A percentile compares a stretch with the other conserved stretches of the same genome.
phyloP scores from a whole-genome alignment of 2,888 invertebrate species.

The Pycnomerus fuliginosus region DNA sequence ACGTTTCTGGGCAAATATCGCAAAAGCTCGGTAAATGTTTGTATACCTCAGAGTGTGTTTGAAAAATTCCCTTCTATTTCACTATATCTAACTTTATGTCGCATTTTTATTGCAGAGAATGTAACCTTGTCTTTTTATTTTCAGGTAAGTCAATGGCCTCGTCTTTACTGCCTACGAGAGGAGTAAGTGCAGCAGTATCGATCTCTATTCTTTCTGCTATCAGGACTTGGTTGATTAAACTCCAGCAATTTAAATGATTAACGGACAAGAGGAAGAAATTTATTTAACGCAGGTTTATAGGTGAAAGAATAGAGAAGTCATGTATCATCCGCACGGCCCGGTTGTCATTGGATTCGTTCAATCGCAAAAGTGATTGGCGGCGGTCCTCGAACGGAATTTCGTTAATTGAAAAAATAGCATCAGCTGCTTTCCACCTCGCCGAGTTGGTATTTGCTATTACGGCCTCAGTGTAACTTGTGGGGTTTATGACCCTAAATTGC shows the following conservation, averaged over 20 bases:
- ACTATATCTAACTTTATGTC: neutral
- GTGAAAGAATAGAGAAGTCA: conserved; percentile 20
- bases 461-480: conserved; percentile 13
- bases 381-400: conserved; percentile 26
- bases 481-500: conserved; percentile 28
- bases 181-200: too few relatives aligned
- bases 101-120: too few relatives aligned
- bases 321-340: conserved; percentile 11
- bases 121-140: conserved; percentile 2
- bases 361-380: conserved; percentile 27
- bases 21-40: conserved; percentile 5
- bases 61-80: conserved; percentile 1
- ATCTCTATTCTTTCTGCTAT: too few relatives aligned
- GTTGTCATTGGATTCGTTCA: conserved; percentile 23
- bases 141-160: too few relatives aligned
- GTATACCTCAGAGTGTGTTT: neutral
- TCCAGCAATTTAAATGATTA: too few relatives aligned
- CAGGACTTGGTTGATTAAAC: too few relatives aligned
- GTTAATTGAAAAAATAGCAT: conserved; percentile 33
- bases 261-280: too few relatives aligned
- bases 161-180: too few relatives aligned
- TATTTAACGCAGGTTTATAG: conserved; percentile 6
- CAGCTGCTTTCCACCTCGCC: conserved; percentile 25
- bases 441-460: conserved; percentile 24
- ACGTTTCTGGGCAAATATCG: conserved; percentile 2